Conservation (phyloP, 2,113 vertebrate species). For the Ailurus styani region DNA sequence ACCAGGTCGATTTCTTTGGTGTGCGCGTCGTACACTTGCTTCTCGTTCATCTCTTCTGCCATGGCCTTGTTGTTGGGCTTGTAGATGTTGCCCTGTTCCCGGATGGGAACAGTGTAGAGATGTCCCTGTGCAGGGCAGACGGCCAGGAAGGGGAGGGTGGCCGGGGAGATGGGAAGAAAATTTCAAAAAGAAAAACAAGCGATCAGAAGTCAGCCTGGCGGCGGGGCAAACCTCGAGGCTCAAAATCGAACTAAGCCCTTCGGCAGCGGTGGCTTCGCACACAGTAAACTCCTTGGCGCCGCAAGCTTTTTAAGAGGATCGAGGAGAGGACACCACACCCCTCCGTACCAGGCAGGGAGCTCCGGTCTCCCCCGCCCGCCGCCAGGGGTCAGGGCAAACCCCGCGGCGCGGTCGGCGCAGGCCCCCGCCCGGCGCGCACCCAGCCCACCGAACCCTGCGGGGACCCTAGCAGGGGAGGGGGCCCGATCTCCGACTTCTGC, state of each 20-base stretch:
- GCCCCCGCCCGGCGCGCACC: neutral
- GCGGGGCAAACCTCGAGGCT: neutral
- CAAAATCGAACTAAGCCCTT: neutral
- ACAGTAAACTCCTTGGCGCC: constrained; percentile 33
- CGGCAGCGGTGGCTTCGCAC: neutral
- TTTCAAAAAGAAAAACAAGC: constrained; percentile 34
- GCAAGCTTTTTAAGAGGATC: constrained; percentile 76
- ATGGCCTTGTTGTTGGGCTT: constrained; percentile 98
- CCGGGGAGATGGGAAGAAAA: neutral
- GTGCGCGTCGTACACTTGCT: constrained; percentile 90
- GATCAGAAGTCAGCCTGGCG: constrained; percentile 38
- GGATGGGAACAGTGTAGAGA: constrained; percentile 90
- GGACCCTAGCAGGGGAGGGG: neutral
- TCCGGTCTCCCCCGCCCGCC: constrained; percentile 76
- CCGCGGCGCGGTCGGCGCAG: neutral
- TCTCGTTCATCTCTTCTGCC: constrained; percentile 93
- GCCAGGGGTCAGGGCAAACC: constrained; percentile 87
- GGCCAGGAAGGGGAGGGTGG: constrained; percentile 36
- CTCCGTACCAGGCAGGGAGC: constrained; percentile 73
- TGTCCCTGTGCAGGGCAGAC: constrained; percentile 85
- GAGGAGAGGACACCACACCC: constrained; percentile 87
- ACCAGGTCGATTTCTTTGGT: constrained; percentile 98
- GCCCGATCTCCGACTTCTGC: neutral
- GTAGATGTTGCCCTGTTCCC: constrained; percentile 98
- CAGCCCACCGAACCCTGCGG: rapidly evolving